A percentile compares a stretch with the other conserved stretches of the same genome.
phyloP scores from a whole-genome alignment of 2,888 invertebrate genomes.

The Plusia festucae region DNA sequence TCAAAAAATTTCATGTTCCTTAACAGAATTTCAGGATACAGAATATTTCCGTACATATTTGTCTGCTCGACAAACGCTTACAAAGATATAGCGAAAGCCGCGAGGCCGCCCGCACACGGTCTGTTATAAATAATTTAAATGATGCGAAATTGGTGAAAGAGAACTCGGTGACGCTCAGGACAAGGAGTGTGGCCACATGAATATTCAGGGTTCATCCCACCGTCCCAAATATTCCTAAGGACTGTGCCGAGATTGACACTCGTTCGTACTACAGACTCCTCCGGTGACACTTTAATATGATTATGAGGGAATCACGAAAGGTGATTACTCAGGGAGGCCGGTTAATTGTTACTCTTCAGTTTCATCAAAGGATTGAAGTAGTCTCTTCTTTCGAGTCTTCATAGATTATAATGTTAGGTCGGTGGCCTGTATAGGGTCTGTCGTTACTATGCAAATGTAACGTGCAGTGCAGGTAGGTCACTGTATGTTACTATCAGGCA shows the following conservation, averaged over 20 bases:
- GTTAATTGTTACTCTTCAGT: slow-evolving; percentile 45
- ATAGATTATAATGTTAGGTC: not conserved
- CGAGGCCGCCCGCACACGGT: slow-evolving; percentile 30
- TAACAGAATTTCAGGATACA: slow-evolving; percentile 38
- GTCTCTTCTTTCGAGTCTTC: slow-evolving; percentile 11
- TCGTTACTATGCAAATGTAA: slow-evolving; percentile 2
- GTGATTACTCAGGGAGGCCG: slow-evolving; percentile 31
- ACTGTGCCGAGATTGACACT: slow-evolving; percentile 65
- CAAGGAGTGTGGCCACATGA: slow-evolving; percentile 72
- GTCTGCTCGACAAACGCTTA: slow-evolving; percentile 35
- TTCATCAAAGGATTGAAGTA: slow-evolving; percentile 35
- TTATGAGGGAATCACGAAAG: slow-evolving; percentile 41
- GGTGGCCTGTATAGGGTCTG: not conserved
- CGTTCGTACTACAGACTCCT: slow-evolving; percentile 58
- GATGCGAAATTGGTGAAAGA: slow-evolving; percentile 65
- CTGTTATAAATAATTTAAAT: slow-evolving; percentile 69
- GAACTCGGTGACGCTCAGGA: slow-evolving; percentile 63
- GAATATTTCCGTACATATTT: slow-evolving; percentile 27
- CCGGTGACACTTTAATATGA: slow-evolving; percentile 55
- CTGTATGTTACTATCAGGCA: not conserved
- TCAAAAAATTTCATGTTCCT: not conserved
- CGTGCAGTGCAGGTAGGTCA: not conserved
- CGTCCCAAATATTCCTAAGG: slow-evolving; percentile 62
- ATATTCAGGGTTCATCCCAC: slow-evolving; percentile 72
- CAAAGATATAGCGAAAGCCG: slow-evolving; percentile 29